Evolutionary conservation across 2,888 invertebrate genomes (phyloP).

Genomic region (Isoperla grammatica): DNA sequence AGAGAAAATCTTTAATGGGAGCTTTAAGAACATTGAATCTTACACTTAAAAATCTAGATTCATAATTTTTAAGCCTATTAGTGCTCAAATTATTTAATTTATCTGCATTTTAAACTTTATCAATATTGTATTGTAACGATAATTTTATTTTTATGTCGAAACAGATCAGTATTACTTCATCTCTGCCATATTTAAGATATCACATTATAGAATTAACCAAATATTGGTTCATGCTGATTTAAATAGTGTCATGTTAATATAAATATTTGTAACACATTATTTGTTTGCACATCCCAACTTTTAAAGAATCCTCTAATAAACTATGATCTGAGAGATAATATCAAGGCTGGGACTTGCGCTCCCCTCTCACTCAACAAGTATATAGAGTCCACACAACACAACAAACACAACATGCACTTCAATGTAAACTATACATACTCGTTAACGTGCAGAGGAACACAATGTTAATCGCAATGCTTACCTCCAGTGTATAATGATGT

Average conservation of each 20-base stretch:
- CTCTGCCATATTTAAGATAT: conserved; percentile 6
- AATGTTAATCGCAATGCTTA: conserved; percentile 5
- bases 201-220: no score
- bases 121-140: not conserved
- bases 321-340: no score
- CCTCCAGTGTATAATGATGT: conserved; percentile 7
- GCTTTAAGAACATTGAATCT: conserved; percentile 5
- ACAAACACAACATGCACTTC: no score
- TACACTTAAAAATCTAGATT: conserved; percentile 12
- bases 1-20: not conserved
- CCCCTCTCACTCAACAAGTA: no score
- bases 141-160: conserved; percentile 10
- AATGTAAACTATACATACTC: no score
- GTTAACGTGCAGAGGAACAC: not conserved
- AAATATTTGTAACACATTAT: no score
- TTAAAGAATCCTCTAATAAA: no score
- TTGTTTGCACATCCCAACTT: no score
- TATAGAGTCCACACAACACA: no score
- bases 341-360: no score
- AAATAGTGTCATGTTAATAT: no score
- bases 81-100: conserved; percentile 13
- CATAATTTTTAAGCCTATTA: conserved; percentile 11
- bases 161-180: conserved; percentile 24
- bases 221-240: no score
- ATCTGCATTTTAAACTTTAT: conserved; percentile 8